Base-by-base conservation (phyloP, 2,113 vertebrate species). In the Vidua macroura region DNA sequence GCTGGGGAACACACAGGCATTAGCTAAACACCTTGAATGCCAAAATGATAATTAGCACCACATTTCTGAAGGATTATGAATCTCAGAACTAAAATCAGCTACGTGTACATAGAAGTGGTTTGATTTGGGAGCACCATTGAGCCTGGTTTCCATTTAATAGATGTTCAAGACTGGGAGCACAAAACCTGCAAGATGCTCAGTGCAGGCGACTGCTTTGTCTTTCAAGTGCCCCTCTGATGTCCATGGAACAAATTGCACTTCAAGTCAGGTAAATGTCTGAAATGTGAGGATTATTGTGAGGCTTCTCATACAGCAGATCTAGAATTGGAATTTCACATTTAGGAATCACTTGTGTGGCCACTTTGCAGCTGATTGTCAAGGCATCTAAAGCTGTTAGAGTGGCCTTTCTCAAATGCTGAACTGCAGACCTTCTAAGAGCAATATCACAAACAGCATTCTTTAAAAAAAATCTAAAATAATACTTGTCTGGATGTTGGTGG, bases 401-500 rank as follows among this genome's bases (percentile, higher is more conserved):
- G 18, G 4, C 20, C 8, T 49, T 80, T 60, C 31, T 52, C 11
- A 15, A 51, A n/a, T 48, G 27, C 25, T 68, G 41, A 60, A 19
- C 24, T 86, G n/a, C 27, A 80, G 21, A 20, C 24, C 7, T 53
- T 37, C 15, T 5, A n/a, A 22, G 6, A 74, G 8, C 11, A 58
- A 11, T 22, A 31, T 79, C 28, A 55, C 13, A 44, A 69, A n/a
- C 3, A 67, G 0, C 19, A 20, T 78, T 66, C 4, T 44, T 52
- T 41, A 59, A 73, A 62, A 51, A 24, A 2, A 4, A 13, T 35
- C 17, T 58, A 24, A 48, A 62, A 44, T 62, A 58, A 30, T 22
- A 6, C 1, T 2, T 30, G 5, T 19, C 58, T 79, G 14, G 1
- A 33, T 23, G 7, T 22, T 82, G 48, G 0, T 37, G 41, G 0